Percentiles rank a stretch among this genome's conserved stretches.
These are phyloP conservation scores for Leptinotarsa defecta DNA, from an alignment of 1,140 invertebrate genomes.

Conservation along the genomic window DNA sequence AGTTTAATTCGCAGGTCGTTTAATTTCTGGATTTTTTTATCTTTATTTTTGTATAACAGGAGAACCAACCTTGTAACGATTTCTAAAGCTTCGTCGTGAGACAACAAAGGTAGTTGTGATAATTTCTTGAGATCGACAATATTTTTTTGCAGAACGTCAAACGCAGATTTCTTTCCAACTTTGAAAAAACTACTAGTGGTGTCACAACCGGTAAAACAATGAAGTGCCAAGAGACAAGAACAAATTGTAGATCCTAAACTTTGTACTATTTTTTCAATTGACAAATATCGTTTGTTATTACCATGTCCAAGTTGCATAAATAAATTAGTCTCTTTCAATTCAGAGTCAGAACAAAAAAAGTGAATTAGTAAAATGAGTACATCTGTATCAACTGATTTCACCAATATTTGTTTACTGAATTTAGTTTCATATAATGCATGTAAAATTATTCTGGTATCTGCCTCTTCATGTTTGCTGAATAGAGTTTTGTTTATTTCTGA, in stretches of 20 bases:
- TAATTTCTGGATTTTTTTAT: background rate
- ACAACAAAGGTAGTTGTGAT: background rate
- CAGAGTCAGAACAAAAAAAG: slow-evolving; percentile 17
- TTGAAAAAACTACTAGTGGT: slow-evolving; percentile 9
- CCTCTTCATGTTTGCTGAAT: slow-evolving; percentile 24
- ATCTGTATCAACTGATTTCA: slow-evolving; percentile 29
- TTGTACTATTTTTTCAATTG: background rate
- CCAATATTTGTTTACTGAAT: slow-evolving; percentile 7
- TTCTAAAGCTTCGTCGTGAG: background rate
- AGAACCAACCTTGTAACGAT: background rate
- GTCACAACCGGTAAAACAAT: slow-evolving; percentile 15
- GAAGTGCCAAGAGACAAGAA: slow-evolving; percentile 9
- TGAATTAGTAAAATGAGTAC: slow-evolving; percentile 30
- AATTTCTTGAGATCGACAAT: background rate
- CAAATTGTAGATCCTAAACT: slow-evolving; percentile 18
- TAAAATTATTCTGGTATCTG: slow-evolving; percentile 27
- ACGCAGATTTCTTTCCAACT: slow-evolving; percentile 9
- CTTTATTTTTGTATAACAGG: slow-evolving; percentile 3
- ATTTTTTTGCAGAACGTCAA: background rate
- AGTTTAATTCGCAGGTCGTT: background rate
- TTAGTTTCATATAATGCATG: slow-evolving; percentile 26
- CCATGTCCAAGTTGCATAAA: slow-evolving; percentile 29
- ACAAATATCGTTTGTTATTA: background rate
- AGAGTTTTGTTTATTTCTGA: slow-evolving; percentile 7
- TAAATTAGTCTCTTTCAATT: slow-evolving; percentile 17